These are phyloP conservation scores for Sarcophaga caerulescens DNA, from an alignment of 2,888 invertebrate species.

Conservation along the genomic window DNA sequence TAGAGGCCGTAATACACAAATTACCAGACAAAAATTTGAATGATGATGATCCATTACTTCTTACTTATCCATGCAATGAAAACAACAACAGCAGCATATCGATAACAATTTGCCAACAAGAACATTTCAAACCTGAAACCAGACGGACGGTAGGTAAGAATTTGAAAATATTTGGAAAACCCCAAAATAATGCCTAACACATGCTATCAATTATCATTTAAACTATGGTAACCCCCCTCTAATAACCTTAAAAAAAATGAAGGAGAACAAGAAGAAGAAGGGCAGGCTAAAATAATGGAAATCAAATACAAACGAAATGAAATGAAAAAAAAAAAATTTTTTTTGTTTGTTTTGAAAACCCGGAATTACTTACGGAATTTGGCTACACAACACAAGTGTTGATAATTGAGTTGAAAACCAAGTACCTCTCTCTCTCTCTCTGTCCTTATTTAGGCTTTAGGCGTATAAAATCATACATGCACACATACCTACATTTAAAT, in stretches of 20 bases:
- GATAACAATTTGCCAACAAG: no score
- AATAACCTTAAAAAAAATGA: not conserved
- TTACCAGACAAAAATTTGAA: not conserved
- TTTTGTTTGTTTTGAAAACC: not conserved
- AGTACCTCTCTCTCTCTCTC: no score
- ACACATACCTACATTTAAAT: not conserved
- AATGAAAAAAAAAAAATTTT: not conserved
- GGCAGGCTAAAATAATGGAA: not conserved
- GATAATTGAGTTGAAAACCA: conserved; percentile 32
- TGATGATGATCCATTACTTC: not conserved
- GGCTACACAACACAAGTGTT: not conserved
- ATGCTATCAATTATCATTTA: not conserved
- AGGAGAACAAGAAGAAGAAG: not conserved
- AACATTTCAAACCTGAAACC: no score
- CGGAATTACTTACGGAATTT: not conserved
- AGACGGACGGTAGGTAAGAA: no score
- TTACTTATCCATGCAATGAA: no score
- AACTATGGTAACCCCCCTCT: not conserved
- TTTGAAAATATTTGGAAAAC: no score
- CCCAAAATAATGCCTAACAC: no score
- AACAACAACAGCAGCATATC: no score
- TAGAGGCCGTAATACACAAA: not conserved
- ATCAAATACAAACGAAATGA: not conserved
- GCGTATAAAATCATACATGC: conserved; percentile 6
- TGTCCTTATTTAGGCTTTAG: not conserved